phyloP scores from a whole-genome alignment of 2,797 vertebrate species.

The Mus spretus region DNA sequence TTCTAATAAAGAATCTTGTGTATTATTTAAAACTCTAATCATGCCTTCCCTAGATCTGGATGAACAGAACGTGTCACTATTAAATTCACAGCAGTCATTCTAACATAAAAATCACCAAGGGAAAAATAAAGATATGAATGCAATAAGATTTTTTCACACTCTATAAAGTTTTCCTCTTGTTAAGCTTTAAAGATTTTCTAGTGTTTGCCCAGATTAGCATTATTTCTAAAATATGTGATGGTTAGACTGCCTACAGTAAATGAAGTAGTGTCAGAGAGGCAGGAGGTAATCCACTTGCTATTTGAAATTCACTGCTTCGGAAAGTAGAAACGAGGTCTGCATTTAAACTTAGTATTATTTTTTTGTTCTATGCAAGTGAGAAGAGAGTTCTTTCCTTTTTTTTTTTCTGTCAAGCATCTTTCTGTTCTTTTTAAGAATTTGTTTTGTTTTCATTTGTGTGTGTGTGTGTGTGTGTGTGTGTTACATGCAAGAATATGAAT shows the following conservation, averaged over 20 bases:
- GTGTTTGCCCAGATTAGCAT: conserved; percentile 77
- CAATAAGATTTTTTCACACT: conserved; percentile 80
- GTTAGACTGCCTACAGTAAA: conserved; percentile 60
- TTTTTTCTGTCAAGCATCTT: background rate
- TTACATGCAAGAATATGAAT: background rate
- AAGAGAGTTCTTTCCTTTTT: background rate
- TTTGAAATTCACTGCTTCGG: conserved; percentile 65
- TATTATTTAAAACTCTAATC: conserved; percentile 75
- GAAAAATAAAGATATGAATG: conserved; percentile 80
- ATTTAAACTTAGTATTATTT: conserved; percentile 6
- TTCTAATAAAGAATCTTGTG: conserved; percentile 66
- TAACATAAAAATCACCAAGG: conserved; percentile 81
- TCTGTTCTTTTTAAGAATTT: background rate
- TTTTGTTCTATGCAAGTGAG: conserved; percentile 6
- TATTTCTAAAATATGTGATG: conserved; percentile 75
- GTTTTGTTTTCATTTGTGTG: background rate
- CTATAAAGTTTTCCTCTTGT: conserved; percentile 83
- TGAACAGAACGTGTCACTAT: conserved; percentile 75
- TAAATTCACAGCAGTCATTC: conserved; percentile 82
- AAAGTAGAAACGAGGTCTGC: conserved; percentile 43
- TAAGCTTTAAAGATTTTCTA: conserved; percentile 85
- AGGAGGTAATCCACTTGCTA: background rate
- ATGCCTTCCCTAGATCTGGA: conserved; percentile 15
- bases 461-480: background rate
- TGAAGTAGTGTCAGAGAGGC: conserved; percentile 36